These are phyloP conservation scores for Melipona beecheii DNA, from an alignment of 2,888 invertebrate genomes.

Conservation along the genomic window DNA sequence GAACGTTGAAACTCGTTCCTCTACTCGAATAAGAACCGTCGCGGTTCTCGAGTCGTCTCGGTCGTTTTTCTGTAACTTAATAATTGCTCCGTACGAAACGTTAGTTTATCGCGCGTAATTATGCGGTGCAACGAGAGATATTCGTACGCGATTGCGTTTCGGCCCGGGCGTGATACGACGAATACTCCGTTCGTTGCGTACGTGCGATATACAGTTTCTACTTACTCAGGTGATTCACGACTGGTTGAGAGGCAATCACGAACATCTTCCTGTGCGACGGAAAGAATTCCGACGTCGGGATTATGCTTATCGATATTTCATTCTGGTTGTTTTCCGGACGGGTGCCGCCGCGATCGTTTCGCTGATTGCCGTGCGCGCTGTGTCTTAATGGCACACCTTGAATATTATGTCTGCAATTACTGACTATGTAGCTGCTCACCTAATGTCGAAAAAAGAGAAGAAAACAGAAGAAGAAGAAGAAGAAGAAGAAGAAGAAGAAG, in stretches of 20 bases:
- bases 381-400: conserved; percentile 68
- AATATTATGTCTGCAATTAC: conserved; percentile 76
- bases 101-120: conserved; percentile 23
- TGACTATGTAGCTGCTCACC: conserved; percentile 77
- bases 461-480: conserved; percentile 23
- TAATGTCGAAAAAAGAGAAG: conserved; percentile 53
- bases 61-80: not conserved
- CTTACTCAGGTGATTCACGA: conserved; percentile 78
- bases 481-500: too few relatives aligned
- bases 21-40: too few relatives aligned
- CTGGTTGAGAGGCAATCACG: conserved; percentile 77
- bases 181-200: not conserved
- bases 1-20: not conserved
- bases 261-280: conserved; percentile 79
- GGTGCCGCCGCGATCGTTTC: conserved; percentile 55
- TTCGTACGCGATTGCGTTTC: not conserved
- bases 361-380: conserved; percentile 59
- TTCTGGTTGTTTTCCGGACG: conserved; percentile 65
- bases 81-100: not conserved
- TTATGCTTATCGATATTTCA: conserved; percentile 80
- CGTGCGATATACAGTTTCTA: not conserved
- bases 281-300: conserved; percentile 76
- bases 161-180: not conserved
- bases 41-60: not conserved
- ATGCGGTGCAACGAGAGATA: not conserved